These are phyloP conservation scores for Gymnothorax javanicus DNA, from an alignment of 2,797 vertebrate species.

Conservation along the genomic window DNA sequence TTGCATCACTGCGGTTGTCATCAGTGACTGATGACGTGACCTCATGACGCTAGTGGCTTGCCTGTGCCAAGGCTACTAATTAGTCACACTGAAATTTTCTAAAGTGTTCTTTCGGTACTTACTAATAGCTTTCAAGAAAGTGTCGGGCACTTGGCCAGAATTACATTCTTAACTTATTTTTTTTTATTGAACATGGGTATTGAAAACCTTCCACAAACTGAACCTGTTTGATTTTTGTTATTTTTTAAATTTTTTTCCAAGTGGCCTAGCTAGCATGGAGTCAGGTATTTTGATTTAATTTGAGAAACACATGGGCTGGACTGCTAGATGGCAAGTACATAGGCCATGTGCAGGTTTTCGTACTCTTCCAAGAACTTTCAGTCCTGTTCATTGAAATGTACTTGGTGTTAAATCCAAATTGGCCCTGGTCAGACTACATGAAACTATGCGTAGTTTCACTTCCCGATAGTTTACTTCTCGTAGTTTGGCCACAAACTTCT, in stretches of 20 bases:
- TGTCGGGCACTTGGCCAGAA: background rate
- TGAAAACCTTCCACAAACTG: background rate
- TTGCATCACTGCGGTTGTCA: background rate
- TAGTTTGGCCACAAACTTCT: no score
- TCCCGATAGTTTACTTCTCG: no score
- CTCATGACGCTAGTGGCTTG: background rate
- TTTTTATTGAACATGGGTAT: background rate
- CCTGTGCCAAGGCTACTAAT: background rate
- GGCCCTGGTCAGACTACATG: no score
- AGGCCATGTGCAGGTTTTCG: background rate
- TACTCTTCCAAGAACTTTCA: background rate
- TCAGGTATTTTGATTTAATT: background rate
- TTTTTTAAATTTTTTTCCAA: no score
- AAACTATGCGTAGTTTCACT: no score
- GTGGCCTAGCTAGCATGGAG: background rate
- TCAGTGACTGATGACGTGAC: background rate
- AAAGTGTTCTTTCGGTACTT: background rate
- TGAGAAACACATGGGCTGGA: background rate
- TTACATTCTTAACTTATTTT: background rate
- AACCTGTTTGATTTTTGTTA: no score
- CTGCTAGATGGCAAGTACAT: background rate
- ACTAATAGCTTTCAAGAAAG: background rate
- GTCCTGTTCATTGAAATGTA: no score
- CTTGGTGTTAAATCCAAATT: no score
- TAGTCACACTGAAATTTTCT: background rate